phyloP scores from a whole-genome alignment of 1,140 invertebrate species.

The Pachyrhynchus sulphureomaculatus region DNA sequence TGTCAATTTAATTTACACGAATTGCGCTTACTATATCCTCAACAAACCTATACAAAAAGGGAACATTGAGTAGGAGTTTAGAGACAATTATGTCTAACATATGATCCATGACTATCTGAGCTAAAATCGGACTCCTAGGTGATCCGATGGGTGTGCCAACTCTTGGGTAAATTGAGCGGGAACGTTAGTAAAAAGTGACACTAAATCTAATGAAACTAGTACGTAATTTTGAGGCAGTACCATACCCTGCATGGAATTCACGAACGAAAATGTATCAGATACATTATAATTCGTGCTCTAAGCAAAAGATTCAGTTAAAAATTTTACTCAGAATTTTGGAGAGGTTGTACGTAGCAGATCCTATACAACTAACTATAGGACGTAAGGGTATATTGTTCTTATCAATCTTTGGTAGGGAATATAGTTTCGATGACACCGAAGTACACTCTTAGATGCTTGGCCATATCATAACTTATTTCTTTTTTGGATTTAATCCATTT shows the following conservation, averaged over 20 bases:
- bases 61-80: too few relatives aligned
- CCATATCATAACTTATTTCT: not conserved
- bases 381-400: not conserved
- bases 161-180: not conserved
- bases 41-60: too few relatives aligned
- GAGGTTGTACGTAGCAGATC: not conserved
- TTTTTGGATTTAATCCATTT: too few relatives aligned
- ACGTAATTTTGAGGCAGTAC: not conserved
- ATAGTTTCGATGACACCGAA: not conserved
- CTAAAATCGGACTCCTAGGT: not conserved
- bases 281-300: not conserved
- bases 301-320: too few relatives aligned
- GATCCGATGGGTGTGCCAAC: constrained; percentile 1
- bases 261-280: not conserved
- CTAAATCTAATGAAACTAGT: too few relatives aligned
- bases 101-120: constrained; percentile 6
- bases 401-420: too few relatives aligned
- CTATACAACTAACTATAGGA: not conserved
- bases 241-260: not conserved
- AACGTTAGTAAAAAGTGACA: too few relatives aligned
- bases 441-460: not conserved
- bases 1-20: too few relatives aligned
- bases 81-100: too few relatives aligned
- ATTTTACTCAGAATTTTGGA: not conserved
- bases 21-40: too few relatives aligned